A percentile compares a stretch with the other conserved stretches of the same genome.
phyloP scores from a whole-genome alignment of 2,113 vertebrate genomes.

The Lycaon pictus region DNA sequence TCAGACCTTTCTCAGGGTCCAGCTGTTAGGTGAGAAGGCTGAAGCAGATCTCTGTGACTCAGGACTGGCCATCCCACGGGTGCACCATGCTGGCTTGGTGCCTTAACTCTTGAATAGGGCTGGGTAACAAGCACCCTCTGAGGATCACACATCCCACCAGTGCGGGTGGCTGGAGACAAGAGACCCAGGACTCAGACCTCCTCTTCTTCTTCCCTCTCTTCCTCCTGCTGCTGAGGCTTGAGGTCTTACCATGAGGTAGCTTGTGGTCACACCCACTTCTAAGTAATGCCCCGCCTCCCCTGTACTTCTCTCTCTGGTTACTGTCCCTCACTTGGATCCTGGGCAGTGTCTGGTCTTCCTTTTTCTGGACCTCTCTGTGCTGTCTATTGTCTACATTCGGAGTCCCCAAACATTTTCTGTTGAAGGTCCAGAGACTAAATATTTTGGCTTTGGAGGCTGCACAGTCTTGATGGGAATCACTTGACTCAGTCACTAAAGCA shows the following conservation, averaged over 20 bases:
- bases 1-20: not conserved
- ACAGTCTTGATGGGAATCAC: fast-evolving
- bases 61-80: fast-evolving
- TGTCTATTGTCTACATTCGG: not conserved
- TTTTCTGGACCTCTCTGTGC: not conserved
- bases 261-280: not conserved
- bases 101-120: not conserved
- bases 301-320: not conserved
- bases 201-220: not conserved
- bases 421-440: not conserved
- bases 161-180: not conserved
- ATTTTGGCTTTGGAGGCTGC: not conserved
- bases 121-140: too few relatives aligned
- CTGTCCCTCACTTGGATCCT: not conserved
- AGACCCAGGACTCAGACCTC: not conserved
- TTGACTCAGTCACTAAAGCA: not conserved
- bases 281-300: fast-evolving
- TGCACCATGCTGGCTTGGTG: not conserved
- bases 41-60: not conserved
- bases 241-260: not conserved
- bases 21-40: not conserved
- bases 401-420: not conserved
- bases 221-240: not conserved
- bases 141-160: not conserved
- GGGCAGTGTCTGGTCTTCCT: not conserved